These are phyloP conservation scores for Augochlora pura DNA, from an alignment of 1,140 invertebrate genomes.

Conservation along the genomic window DNA sequence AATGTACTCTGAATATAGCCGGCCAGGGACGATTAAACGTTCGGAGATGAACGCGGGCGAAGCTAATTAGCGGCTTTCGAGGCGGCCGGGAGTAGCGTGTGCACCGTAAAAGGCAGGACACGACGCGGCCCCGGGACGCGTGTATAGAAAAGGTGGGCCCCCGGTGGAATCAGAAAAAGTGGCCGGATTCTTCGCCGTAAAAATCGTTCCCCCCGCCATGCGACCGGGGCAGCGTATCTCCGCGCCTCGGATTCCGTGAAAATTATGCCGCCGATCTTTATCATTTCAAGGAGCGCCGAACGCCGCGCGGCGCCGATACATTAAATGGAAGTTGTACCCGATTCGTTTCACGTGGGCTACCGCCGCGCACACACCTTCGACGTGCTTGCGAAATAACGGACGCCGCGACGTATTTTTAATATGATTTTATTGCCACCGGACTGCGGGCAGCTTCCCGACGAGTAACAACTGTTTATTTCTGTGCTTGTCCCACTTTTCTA, in stretches of 20 bases:
- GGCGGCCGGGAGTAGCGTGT: conserved; percentile 15
- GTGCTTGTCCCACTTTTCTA: too few species aligned
- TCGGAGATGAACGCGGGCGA: conserved; percentile 51
- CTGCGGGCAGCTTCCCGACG: too few species aligned
- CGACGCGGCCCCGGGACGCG: conserved; percentile 36
- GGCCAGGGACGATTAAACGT: conserved; percentile 47
- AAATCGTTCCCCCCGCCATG: conserved; percentile 21
- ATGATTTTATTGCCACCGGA: too few species aligned
- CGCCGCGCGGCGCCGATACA: too few species aligned
- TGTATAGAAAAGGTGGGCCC: conserved; percentile 30
- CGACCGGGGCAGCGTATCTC: neutral
- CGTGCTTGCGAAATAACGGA: too few species aligned
- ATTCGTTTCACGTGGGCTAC: too few species aligned
- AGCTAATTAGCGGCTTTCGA: conserved; percentile 60
- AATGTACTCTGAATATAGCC: conserved; percentile 36
- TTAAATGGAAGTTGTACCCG: too few species aligned
- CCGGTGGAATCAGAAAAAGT: conserved; percentile 42
- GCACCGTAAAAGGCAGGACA: conserved; percentile 51
- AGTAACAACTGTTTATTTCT: too few species aligned
- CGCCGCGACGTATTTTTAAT: too few species aligned
- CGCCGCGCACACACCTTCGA: too few species aligned
- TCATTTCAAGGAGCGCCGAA: neutral
- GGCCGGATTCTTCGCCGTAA: conserved; percentile 39
- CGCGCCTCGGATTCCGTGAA: conserved; percentile 9
- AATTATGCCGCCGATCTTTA: conserved; percentile 1